Percentiles rank a stretch among this genome's conserved stretches.
Conservation (phyloP, 1,140 invertebrate genomes). For the Drosophila asahinai region DNA sequence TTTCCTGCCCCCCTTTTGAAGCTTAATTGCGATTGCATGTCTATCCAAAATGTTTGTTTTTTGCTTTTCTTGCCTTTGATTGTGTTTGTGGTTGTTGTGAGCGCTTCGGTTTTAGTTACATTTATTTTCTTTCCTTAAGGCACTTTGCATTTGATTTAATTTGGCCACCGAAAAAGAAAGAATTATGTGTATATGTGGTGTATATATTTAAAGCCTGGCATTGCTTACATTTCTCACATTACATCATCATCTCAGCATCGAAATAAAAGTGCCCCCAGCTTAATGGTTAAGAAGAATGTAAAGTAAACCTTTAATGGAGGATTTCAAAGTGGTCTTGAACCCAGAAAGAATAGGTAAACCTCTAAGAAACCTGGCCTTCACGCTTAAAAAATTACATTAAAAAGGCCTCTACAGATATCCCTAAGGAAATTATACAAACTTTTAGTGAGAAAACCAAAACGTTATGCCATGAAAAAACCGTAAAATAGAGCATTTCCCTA, state of each 20-base stretch:
- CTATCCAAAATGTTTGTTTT: conserved; percentile 30
- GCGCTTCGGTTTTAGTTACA: conserved; percentile 24
- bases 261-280: conserved; percentile 1
- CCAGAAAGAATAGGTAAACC: too few relatives aligned
- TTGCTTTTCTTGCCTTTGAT: conserved; percentile 43
- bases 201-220: conserved; percentile 27
- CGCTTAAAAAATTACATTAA: too few relatives aligned
- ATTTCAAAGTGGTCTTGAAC: neutral
- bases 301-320: neutral
- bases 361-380: too few relatives aligned
- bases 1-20: neutral
- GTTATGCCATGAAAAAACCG: too few relatives aligned
- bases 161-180: conserved; percentile 22
- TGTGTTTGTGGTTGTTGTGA: conserved; percentile 42
- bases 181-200: conserved; percentile 19
- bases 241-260: conserved; percentile 24
- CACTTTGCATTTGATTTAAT: conserved; percentile 41
- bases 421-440: too few relatives aligned
- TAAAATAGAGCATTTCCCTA: neutral
- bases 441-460: too few relatives aligned
- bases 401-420: too few relatives aligned
- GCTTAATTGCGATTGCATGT: conserved; percentile 55
- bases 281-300: neutral
- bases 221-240: conserved; percentile 31
- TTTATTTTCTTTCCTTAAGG: conserved; percentile 18